Evolutionary conservation across 2,113 vertebrate genomes (phyloP), one percentile per base, ranked within the genome.

Genomic region (Burhinus bistriatus): DNA sequence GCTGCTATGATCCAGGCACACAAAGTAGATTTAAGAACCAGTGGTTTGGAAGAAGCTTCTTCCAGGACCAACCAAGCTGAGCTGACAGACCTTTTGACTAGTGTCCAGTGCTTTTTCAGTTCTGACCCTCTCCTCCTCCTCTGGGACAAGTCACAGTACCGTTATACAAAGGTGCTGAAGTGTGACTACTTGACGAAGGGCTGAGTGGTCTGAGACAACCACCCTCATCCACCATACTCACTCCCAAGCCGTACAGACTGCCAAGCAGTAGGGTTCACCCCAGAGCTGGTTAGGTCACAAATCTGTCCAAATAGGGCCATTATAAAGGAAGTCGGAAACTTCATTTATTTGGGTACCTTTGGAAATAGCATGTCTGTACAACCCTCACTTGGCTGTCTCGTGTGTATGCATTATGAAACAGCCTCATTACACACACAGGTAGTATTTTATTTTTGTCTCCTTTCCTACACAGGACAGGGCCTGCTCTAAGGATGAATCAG

Each of bases 401-500:
- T 87, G 77, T 57, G 52, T 27, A 38, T 36, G 14, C 18, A 18
- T 96, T 89, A 96, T 83, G 95, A 97, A 91, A 96, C 51, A 94
- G 77, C 69, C 77, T 77, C 73, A 87, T 91, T 82, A 79, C 57
- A 96, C 58, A 88, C 61, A 76, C 9, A 57, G 78, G 55, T 54
- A 89, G 42, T 58, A 68, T 19, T 82, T 76, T 55, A 45, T 47
- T 92, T 91, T 84, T 93, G 70, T 70, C 75, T 86, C 79, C 78
- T 90, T 85, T 87, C 73, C 93, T 85, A 10, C 81, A 49, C 95
- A 96, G 93, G 95, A 94, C 73, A 72, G 89, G 91, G 93, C 95
- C 93, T 95, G 96, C 95, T 96, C 70, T 54, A 22, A 58, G 65
- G 36, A 90, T 97, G 95, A 97, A 93, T 97, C 96, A 97, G 93